Evolutionary conservation across 2,888 invertebrate species (phyloP), one percentile per base, ranked within the genome.

Genomic region (Ochropleura plecta): DNA sequence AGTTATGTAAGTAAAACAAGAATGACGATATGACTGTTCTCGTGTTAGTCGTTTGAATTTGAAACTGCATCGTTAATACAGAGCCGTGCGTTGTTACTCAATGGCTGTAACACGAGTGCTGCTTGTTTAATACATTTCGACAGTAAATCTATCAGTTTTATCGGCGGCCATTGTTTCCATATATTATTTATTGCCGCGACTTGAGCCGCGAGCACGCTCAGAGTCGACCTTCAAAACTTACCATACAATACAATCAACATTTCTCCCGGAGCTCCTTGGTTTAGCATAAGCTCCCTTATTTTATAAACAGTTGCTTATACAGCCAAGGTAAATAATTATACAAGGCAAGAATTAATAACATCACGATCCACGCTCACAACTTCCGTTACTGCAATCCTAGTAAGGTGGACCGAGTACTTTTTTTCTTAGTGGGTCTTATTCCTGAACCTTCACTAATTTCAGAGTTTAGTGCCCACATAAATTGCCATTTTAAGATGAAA

Each of bases 121-220:
- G 75, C 70, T 72, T 78, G 82, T 78, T 78, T 71, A 78, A 79
- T 76, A 82, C 77, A 75, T 76, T 86, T 82, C 79, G 77, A 71
- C 81, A 65, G 75, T 87, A 86, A 86, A 86, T 87, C 85, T 83
- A 81, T 86, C 86, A 83, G 68, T 80, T 76, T 80, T 78, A 85
- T 81, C 79, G 87, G 42, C 44, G 7, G 59, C 81, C 79, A 85
- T 86, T 86, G 86, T 86, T 86, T 85, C 85, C 73, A 77, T 76
- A 75, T 70, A 83, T 79, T 75, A 75, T 82, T 82, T 72, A 82
- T 66, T 66, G 74, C 46, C 62, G 74, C 80, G 62, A 66, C 69
- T 74, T 46, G 80, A 71, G 79, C 67, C 30, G 57, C 55, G 68
- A 82, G 79, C 84, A 83, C 82, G 84, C 75, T 80, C 69, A 40